A percentile compares a stretch with the other conserved stretches of the same genome.
These are phyloP conservation scores for Cygnus olor DNA, from an alignment of 2,797 vertebrate species.

Conservation along the genomic window DNA sequence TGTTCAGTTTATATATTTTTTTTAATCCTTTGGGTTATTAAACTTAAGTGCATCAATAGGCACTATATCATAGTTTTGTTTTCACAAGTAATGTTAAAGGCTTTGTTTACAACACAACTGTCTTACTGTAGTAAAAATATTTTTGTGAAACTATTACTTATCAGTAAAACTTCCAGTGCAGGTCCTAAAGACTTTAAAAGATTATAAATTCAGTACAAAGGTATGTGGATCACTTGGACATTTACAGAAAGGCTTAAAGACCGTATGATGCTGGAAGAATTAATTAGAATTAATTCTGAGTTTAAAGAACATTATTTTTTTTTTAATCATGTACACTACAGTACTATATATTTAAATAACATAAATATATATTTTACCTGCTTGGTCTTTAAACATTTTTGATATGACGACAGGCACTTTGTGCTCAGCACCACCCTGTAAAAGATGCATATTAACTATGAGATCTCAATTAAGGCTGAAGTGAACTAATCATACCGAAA, in stretches of 20 bases:
- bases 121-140: neutral
- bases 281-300: neutral
- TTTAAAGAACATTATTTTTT: neutral
- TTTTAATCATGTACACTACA: neutral
- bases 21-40: neutral
- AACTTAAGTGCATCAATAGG: neutral
- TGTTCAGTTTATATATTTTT: neutral
- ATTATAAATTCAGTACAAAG: neutral
- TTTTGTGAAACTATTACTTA: neutral
- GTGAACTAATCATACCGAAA: neutral
- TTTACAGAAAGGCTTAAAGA: neutral
- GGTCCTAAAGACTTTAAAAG: neutral
- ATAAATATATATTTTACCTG: slow-evolving; percentile 84
- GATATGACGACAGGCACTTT: slow-evolving; percentile 95
- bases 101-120: neutral
- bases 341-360: neutral
- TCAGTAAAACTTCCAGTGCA: neutral
- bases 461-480: neutral
- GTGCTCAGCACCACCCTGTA: slow-evolving; percentile 93
- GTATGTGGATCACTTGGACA: neutral
- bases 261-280: neutral
- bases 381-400: slow-evolving; percentile 95
- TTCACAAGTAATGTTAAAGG: neutral
- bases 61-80: neutral
- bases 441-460: slow-evolving; percentile 43